Conservation (phyloP, 2,888 invertebrate species). For the Sericinus montela region DNA sequence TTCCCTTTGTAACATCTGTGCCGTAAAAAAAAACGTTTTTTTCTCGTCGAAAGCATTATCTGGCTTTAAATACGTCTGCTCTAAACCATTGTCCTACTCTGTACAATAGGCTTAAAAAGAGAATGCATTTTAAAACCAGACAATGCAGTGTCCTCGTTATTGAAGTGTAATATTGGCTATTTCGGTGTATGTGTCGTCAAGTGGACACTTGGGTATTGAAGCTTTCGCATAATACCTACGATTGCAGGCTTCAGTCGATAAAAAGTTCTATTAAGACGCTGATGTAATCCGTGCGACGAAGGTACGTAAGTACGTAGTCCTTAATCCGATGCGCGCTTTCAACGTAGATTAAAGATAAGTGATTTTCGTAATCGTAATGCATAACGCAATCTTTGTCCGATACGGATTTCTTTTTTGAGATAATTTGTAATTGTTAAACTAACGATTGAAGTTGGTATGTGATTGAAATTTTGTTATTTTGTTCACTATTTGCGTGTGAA, state of each 20-base stretch:
- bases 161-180: constrained; percentile 16
- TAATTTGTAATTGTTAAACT: too few species aligned
- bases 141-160: constrained; percentile 12
- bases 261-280: constrained; percentile 25
- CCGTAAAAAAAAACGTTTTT: constrained; percentile 13
- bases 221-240: constrained; percentile 16
- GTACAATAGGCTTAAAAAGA: constrained; percentile 14
- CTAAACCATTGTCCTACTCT: constrained; percentile 3
- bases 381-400: neutral
- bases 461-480: too few species aligned
- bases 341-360: constrained; percentile 2
- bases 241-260: constrained; percentile 30
- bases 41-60: constrained; percentile 13
- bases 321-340: constrained; percentile 3
- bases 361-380: constrained; percentile 6
- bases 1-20: constrained; percentile 10
- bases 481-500: too few species aligned
- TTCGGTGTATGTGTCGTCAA: constrained; percentile 8
- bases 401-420: neutral
- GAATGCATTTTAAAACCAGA: constrained; percentile 10
- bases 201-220: constrained; percentile 9
- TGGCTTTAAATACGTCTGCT: constrained; percentile 5
- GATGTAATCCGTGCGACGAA: constrained; percentile 31
- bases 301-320: neutral
- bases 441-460: too few species aligned